Evolutionary conservation across 2,797 vertebrate genomes (phyloP).

Genomic region (Sylvia borin): DNA sequence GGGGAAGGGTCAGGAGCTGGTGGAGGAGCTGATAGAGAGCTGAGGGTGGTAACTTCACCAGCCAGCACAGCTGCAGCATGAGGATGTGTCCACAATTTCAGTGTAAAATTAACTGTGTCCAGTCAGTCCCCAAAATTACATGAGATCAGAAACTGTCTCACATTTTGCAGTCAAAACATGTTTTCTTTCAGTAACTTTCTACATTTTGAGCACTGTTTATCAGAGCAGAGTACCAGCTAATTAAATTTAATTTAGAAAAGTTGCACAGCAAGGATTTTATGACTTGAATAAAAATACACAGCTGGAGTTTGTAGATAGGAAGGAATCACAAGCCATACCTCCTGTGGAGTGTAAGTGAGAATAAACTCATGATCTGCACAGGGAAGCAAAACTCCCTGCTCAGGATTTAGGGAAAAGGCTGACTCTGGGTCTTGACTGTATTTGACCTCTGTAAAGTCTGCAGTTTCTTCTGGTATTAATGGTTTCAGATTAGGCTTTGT

Average conservation of each 20-base stretch:
- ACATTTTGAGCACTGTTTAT: conserved; percentile 8
- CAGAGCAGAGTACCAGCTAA: not conserved
- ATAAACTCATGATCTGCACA: conserved; percentile 82
- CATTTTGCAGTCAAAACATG: conserved; percentile 46
- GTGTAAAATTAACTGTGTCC: not conserved
- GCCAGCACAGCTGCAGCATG: conserved; percentile 32
- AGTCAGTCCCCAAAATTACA: not conserved
- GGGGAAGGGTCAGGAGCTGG: not conserved
- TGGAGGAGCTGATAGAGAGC: not conserved
- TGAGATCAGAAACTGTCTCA: conserved; percentile 46
- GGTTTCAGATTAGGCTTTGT: conserved; percentile 83
- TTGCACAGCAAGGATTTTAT: conserved; percentile 26
- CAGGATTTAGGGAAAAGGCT: conserved; percentile 83
- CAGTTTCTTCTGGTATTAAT: conserved; percentile 70
- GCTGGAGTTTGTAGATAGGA: conserved; percentile 28
- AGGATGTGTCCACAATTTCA: not conserved
- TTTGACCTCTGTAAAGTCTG: conserved; percentile 62
- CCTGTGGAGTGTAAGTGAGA: conserved; percentile 83
- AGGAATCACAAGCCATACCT: conserved; percentile 78
- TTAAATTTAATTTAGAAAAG: conserved; percentile 34
- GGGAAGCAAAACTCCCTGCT: conserved; percentile 79
- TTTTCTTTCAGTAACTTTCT: conserved; percentile 6
- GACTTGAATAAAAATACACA: conserved; percentile 37
- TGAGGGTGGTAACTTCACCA: not conserved
- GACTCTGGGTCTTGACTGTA: conserved; percentile 73